phyloP scores from a whole-genome alignment of 2,888 invertebrate species.

The Tipula unca region DNA sequence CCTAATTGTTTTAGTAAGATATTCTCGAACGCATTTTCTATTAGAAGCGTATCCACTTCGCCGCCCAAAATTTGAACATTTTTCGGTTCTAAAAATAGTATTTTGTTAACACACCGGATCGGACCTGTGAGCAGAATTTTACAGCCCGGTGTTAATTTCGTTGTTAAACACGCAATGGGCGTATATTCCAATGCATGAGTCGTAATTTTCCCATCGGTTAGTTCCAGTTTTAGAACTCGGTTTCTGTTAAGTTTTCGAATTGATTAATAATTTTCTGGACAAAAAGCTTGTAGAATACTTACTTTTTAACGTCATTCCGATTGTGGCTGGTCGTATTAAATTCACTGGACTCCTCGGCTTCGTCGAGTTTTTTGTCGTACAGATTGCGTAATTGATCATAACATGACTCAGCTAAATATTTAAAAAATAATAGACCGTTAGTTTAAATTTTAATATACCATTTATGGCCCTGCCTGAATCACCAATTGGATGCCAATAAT shows the following conservation, averaged over 20 bases:
- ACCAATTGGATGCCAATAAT: neutral
- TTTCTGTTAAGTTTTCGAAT: slow-evolving; percentile 35
- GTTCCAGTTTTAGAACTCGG: slow-evolving; percentile 49
- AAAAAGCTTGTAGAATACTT: neutral
- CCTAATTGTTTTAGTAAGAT: slow-evolving; percentile 45
- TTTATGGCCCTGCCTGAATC: too few species aligned
- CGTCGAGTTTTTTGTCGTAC: slow-evolving; percentile 24
- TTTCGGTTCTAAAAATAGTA: slow-evolving; percentile 47
- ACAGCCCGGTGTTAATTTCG: slow-evolving; percentile 42
- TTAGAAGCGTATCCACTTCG: slow-evolving; percentile 48
- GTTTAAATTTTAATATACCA: neutral
- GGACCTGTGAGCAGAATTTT: slow-evolving; percentile 51
- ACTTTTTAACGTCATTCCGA: neutral
- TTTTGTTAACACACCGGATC: slow-evolving; percentile 49
- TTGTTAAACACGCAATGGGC: slow-evolving; percentile 40
- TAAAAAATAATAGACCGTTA: too few species aligned
- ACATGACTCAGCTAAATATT: slow-evolving; percentile 24
- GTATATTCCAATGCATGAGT: slow-evolving; percentile 53
- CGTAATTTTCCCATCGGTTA: slow-evolving; percentile 55
- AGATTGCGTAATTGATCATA: slow-evolving; percentile 24
- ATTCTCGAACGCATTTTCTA: slow-evolving; percentile 48
- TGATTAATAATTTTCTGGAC: neutral
- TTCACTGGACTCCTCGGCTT: slow-evolving; percentile 18
- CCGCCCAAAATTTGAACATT: slow-evolving; percentile 52
- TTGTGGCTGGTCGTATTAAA: neutral